Evolutionary conservation across 2,888 invertebrate genomes (phyloP).

Genomic region (Anoncus sp.): DNA sequence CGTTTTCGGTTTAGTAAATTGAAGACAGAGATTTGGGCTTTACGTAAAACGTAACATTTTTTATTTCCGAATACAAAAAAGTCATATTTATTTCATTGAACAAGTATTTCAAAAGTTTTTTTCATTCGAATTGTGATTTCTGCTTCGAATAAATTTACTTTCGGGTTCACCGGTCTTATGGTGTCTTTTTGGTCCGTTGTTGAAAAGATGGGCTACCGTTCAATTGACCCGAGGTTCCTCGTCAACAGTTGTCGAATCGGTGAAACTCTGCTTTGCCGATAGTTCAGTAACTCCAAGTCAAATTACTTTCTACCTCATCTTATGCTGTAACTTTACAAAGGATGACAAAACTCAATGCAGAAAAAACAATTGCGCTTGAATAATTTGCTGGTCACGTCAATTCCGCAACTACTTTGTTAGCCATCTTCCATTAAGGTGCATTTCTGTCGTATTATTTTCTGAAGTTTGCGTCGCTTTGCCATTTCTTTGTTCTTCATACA

Average conservation of each 20-base stretch:
- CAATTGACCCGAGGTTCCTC: background rate
- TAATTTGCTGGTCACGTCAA: background rate
- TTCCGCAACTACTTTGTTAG: background rate
- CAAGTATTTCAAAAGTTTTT: background rate
- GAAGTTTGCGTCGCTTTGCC: background rate
- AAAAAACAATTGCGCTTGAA: background rate
- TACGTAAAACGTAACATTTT: no score
- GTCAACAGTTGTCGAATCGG: background rate
- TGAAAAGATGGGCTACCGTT: background rate
- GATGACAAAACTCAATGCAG: background rate
- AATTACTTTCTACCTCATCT: background rate
- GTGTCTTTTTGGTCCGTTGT: no score
- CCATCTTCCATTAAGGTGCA: background rate
- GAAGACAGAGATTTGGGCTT: no score
- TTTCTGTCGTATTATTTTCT: background rate
- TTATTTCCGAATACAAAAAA: no score
- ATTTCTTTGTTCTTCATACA: background rate
- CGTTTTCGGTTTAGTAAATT: no score
- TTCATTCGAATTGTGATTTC: no score
- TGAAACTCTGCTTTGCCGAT: background rate
- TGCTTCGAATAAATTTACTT: no score
- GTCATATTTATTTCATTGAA: background rate
- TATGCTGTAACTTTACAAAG: background rate
- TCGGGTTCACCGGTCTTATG: no score
- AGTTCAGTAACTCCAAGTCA: background rate